These are phyloP conservation scores for Cygnus buccinator DNA, from an alignment of 2,113 vertebrate species.

Conservation along the genomic window DNA sequence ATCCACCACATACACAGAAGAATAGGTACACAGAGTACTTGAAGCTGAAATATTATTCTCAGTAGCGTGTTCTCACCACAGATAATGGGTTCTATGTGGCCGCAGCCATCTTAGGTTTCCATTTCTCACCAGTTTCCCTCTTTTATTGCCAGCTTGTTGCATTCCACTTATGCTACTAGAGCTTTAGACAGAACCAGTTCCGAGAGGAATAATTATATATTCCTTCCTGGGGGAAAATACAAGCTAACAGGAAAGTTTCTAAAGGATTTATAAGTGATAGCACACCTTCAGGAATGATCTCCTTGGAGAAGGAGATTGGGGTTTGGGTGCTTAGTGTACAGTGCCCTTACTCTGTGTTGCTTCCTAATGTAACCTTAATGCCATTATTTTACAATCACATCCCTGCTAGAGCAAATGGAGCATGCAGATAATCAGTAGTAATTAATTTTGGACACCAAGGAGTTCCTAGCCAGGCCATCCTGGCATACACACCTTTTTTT, in stretches of 20 bases:
- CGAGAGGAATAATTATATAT: neutral
- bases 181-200: neutral
- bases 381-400: neutral
- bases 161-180: neutral
- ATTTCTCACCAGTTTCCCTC: neutral
- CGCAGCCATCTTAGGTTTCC: neutral
- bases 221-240: neutral
- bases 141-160: neutral
- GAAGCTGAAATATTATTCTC: neutral
- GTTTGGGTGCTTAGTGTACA: neutral
- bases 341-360: neutral
- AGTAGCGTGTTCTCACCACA: neutral
- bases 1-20: neutral
- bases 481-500: neutral
- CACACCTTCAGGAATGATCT: neutral
- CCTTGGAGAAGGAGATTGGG: neutral
- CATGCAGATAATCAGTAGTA: too few relatives aligned
- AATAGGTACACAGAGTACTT: neutral
- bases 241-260: fast-evolving
- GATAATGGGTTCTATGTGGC: neutral
- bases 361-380: neutral
- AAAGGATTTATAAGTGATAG: neutral
- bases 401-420: neutral
- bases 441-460: neutral
- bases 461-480: neutral